A percentile compares a stretch with the other conserved stretches of the same genome.
Evolutionary conservation across 2,888 invertebrate species (phyloP).

Genomic region (Drosophila pseudotalamancana): DNA sequence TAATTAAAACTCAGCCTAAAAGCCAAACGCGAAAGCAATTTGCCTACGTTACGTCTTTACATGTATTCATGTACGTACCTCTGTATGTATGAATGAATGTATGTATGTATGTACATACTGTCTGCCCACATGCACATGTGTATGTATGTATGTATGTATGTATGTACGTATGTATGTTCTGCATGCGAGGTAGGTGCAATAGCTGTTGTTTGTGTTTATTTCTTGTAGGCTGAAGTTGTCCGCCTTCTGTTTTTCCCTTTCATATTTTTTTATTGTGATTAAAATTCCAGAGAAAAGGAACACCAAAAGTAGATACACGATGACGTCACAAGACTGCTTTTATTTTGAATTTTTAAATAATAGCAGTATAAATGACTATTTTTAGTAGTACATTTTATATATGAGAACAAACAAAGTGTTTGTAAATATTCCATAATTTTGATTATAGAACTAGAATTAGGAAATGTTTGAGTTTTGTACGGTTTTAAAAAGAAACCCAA

Average conservation of each 20-base stretch:
- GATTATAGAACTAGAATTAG: too few species aligned
- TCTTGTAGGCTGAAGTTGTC: conserved; percentile 37
- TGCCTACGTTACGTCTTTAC: conserved; percentile 18
- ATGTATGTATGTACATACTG: background rate
- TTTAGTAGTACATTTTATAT: background rate
- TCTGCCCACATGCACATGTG: background rate
- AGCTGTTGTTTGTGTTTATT: conserved; percentile 21
- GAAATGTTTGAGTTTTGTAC: too few species aligned
- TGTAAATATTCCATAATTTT: too few species aligned
- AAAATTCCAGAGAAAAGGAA: background rate
- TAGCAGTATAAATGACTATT: background rate
- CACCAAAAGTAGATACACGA: conserved; percentile 1
- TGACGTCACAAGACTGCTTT: conserved; percentile 27
- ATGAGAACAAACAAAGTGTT: background rate
- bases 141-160: background rate
- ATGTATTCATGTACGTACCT: conserved; percentile 1
- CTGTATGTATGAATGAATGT: too few species aligned
- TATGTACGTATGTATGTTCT: background rate
- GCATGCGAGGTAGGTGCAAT: background rate
- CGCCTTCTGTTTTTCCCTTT: background rate
- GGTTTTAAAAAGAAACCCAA: too few species aligned
- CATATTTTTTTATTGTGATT: conserved; percentile 11
- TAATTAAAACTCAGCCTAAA: conserved; percentile 3
- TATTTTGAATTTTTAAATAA: background rate
- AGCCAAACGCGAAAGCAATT: conserved; percentile 24